These are phyloP conservation scores for Acrossocheilus wenchowensis DNA, from an alignment of 2,797 vertebrate genomes.

Conservation along the genomic window DNA sequence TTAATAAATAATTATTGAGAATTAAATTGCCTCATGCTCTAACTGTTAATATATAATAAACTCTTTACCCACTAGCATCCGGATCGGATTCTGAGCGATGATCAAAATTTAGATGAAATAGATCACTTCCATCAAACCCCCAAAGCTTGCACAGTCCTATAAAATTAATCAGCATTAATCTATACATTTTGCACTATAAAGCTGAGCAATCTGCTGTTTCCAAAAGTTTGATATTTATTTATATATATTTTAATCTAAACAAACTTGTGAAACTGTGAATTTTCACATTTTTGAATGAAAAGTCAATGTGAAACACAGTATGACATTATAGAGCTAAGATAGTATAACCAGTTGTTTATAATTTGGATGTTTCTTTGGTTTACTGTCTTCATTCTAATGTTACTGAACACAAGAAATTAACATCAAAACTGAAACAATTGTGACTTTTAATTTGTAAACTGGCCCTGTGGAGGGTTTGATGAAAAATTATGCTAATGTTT, in stretches of 20 bases:
- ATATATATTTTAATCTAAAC: background rate
- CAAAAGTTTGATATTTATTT: background rate
- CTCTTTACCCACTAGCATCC: background rate
- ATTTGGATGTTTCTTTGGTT: background rate
- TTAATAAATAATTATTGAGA: background rate
- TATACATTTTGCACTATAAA: background rate
- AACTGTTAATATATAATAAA: background rate
- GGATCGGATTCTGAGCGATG: background rate
- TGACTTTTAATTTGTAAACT: constrained; percentile 8
- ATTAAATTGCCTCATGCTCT: background rate
- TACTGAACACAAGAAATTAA: background rate
- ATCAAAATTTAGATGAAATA: background rate
- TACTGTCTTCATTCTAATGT: background rate
- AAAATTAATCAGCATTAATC: background rate
- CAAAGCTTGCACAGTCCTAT: background rate
- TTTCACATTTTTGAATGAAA: background rate
- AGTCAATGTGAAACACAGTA: background rate
- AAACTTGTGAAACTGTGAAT: background rate
- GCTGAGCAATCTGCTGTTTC: background rate
- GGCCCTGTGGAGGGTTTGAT: constrained; percentile 13
- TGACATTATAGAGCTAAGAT: background rate
- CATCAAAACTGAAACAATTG: background rate
- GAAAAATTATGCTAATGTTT: constrained; percentile 5
- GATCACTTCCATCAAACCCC: background rate
- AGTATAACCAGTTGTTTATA: background rate